Percentiles rank a stretch among this genome's conserved stretches.
phyloP scores from a whole-genome alignment of 2,797 vertebrate genomes.

The Bovichtus diacanthus region DNA sequence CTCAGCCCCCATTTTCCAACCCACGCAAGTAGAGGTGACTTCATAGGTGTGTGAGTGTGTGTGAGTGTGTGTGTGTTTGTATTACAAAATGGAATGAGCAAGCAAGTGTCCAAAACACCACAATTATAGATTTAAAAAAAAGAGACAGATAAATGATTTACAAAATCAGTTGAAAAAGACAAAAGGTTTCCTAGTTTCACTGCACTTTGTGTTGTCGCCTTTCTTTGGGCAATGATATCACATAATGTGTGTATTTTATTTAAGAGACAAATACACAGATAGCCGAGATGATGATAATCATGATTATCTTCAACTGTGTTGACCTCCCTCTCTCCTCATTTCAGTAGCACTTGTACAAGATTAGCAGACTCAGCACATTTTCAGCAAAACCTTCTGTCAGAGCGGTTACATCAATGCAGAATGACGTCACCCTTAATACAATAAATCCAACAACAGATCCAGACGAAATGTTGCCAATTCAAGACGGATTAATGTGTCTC shows the following conservation, averaged over 20 bases:
- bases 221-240: background rate
- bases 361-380: slow-evolving; percentile 79
- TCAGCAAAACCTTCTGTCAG: slow-evolving; percentile 75
- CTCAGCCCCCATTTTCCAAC: slow-evolving; percentile 79
- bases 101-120: slow-evolving; percentile 29
- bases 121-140: background rate
- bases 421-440: slow-evolving; percentile 76
- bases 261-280: background rate
- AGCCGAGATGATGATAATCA: background rate
- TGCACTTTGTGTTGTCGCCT: background rate
- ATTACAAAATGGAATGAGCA: slow-evolving; percentile 30
- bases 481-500: slow-evolving; percentile 57
- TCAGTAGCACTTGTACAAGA: slow-evolving; percentile 44
- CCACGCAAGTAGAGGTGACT: slow-evolving; percentile 72
- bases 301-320: background rate
- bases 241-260: slow-evolving; percentile 19
- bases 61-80: slow-evolving; percentile 17
- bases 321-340: background rate
- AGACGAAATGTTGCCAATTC: slow-evolving; percentile 53
- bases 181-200: background rate
- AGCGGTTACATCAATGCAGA: slow-evolving; percentile 61
- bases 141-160: background rate
- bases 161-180: background rate
- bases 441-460: slow-evolving; percentile 66
- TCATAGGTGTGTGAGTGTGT: slow-evolving; percentile 66